These are phyloP conservation scores for Rhagologus leucostigma DNA, from an alignment of 2,113 vertebrate species.

Conservation along the genomic window DNA sequence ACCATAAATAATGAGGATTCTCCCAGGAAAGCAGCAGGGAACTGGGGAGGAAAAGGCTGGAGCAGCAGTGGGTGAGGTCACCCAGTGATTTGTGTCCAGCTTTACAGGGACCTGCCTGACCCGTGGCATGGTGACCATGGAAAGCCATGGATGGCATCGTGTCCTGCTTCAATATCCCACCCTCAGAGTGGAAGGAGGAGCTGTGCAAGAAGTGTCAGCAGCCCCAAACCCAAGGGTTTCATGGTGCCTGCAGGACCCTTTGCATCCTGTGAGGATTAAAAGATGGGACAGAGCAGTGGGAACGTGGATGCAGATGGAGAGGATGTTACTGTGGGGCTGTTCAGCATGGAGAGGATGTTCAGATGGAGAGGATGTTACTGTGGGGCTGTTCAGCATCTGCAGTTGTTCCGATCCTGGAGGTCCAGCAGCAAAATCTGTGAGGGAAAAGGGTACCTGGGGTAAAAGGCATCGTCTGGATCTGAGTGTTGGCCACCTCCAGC, in stretches of 20 bases:
- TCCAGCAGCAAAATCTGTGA: neutral
- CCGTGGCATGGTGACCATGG: accelerated
- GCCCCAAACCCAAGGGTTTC: neutral
- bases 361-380: accelerated
- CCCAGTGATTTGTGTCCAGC: neutral
- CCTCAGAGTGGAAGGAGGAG: neutral
- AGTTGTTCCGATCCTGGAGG: neutral
- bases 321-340: accelerated
- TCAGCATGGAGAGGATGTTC: accelerated
- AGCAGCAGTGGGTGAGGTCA: neutral
- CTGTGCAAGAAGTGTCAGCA: neutral
- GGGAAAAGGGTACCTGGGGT: neutral
- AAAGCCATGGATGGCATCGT: neutral
- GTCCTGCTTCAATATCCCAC: neutral
- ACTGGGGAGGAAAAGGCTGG: neutral
- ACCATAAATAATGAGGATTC: neutral
- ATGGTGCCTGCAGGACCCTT: neutral
- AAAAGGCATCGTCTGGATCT: accelerated
- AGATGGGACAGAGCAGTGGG: neutral
- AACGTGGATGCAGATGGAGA: neutral
- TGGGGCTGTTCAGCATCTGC: neutral
- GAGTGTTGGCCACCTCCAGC: neutral
- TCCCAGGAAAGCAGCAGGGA: neutral
- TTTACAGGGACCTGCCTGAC: neutral
- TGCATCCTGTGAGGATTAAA: neutral